Evolutionary conservation across 2,888 invertebrate genomes (phyloP).

Genomic region (Thecocarcelia acutangulata): DNA sequence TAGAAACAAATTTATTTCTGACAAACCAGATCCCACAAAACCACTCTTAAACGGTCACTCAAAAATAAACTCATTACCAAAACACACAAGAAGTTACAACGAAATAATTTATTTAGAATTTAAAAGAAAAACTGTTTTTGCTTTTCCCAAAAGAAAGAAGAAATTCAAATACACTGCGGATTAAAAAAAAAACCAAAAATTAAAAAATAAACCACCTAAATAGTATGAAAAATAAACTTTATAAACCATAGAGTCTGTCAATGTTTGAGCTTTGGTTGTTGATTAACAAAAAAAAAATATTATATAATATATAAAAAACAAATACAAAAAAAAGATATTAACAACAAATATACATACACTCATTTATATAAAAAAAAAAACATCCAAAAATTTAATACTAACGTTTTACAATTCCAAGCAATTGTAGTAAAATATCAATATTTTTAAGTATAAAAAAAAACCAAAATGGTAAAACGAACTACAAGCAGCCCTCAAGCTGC

Average conservation of each 20-base stretch:
- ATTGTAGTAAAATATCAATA: conserved; percentile 66
- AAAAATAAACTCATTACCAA: neutral
- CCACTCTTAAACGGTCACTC: neutral
- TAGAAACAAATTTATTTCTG: too few species aligned
- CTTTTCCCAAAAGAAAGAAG: conserved; percentile 43
- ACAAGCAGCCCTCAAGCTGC: conserved; percentile 12
- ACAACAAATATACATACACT: conserved; percentile 19
- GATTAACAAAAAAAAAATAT: conserved; percentile 18
- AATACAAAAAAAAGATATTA: conserved; percentile 13
- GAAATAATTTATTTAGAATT: conserved; percentile 62
- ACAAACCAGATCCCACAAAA: too few species aligned
- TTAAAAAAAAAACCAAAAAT: conserved; percentile 58
- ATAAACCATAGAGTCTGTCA: conserved; percentile 70
- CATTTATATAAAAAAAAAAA: neutral
- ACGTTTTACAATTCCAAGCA: conserved; percentile 64
- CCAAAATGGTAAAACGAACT: neutral
- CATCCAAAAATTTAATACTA: conserved; percentile 4
- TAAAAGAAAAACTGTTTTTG: conserved; percentile 50
- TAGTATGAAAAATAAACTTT: conserved; percentile 40
- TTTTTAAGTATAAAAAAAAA: conserved; percentile 33
- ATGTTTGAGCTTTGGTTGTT: conserved; percentile 78
- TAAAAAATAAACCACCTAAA: conserved; percentile 67
- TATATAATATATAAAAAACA: neutral
- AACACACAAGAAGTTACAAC: conserved; percentile 42
- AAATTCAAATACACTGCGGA: conserved; percentile 50